phyloP scores from a whole-genome alignment of 1,140 invertebrate genomes.

The Diabrotica undecimpunctata region DNA sequence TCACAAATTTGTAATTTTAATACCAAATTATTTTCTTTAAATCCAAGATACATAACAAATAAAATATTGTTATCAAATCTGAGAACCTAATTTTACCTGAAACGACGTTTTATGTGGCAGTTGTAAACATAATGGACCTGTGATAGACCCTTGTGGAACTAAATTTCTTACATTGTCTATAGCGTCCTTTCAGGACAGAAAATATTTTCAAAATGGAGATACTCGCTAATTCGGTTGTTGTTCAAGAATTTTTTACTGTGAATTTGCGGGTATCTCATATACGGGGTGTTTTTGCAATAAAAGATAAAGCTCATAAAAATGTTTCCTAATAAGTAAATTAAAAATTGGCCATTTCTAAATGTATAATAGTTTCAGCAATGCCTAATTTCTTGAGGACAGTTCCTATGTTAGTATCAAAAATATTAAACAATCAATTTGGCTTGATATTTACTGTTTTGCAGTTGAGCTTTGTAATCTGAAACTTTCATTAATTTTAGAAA shows the following conservation, averaged over 20 bases:
- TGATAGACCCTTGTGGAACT: constrained; percentile 21
- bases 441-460: too few species aligned
- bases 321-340: constrained; percentile 10
- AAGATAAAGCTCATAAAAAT: constrained; percentile 14
- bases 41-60: too few species aligned
- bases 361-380: neutral
- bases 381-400: neutral
- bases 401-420: neutral
- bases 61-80: neutral
- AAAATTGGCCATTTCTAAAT: constrained; percentile 2
- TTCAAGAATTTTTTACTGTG: too few species aligned
- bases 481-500: neutral
- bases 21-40: too few species aligned
- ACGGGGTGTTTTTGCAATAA: constrained; percentile 30
- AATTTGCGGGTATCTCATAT: constrained; percentile 7
- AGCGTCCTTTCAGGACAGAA: neutral
- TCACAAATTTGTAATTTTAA: too few species aligned
- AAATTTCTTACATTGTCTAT: neutral
- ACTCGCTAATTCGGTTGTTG: neutral
- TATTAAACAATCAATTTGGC: neutral
- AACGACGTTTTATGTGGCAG: neutral
- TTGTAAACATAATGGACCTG: constrained; percentile 14
- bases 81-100: neutral
- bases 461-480: neutral
- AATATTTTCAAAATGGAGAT: too few species aligned